phyloP scores from a whole-genome alignment of 2,888 invertebrate species.

The Subacronicta megacephala region DNA sequence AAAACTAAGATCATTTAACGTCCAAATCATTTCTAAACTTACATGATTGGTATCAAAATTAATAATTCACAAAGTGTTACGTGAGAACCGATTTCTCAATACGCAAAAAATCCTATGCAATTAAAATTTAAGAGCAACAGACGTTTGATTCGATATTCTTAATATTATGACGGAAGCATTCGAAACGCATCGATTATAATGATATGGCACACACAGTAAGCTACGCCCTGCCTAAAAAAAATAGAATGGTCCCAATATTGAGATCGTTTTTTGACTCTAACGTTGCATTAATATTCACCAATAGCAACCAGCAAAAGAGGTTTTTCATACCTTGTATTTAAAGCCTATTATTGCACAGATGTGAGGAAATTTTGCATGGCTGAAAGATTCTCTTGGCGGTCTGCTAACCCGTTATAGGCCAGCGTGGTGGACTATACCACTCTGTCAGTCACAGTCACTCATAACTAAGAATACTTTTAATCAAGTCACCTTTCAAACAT shows the following conservation, averaged over 20 bases:
- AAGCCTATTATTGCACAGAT: too few species aligned
- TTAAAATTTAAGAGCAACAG: slow-evolving; percentile 7
- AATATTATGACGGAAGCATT: slow-evolving; percentile 82
- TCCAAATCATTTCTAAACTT: background rate
- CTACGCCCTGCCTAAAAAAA: slow-evolving; percentile 67
- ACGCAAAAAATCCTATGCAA: background rate
- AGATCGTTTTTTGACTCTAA: background rate
- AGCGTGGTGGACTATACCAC: too few species aligned
- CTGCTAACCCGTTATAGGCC: too few species aligned
- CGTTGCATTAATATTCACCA: background rate
- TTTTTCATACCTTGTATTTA: too few species aligned
- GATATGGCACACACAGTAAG: slow-evolving; percentile 64
- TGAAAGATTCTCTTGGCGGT: too few species aligned
- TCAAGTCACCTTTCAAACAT: too few species aligned
- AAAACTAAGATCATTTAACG: background rate
- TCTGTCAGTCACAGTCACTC: too few species aligned
- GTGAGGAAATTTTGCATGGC: too few species aligned
- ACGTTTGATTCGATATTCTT: slow-evolving; percentile 18
- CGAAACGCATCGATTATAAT: slow-evolving; percentile 77
- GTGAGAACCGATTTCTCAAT: background rate
- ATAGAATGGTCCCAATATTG: slow-evolving; percentile 33
- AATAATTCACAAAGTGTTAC: background rate
- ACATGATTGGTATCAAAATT: background rate
- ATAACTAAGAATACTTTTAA: too few species aligned
- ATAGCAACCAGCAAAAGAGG: too few species aligned